Evolutionary conservation across 2,113 vertebrate species (phyloP).

Genomic region (Phocoena phocoena): DNA sequence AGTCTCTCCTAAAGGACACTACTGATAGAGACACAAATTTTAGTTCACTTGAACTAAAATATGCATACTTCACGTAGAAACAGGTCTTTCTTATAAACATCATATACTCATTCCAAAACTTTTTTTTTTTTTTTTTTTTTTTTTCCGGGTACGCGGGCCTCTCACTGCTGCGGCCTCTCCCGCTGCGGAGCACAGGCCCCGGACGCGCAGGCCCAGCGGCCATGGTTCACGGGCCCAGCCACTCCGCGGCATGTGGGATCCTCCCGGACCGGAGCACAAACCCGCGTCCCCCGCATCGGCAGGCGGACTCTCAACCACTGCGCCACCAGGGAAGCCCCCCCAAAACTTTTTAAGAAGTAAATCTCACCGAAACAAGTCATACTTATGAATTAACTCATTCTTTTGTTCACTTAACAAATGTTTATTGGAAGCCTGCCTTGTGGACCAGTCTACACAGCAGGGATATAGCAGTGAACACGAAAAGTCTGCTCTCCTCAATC

Average conservation of each 20-base stretch:
- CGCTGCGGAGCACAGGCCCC: too few species aligned
- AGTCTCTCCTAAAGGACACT: neutral
- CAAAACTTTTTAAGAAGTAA: neutral
- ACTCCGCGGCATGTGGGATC: too few species aligned
- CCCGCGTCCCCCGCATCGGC: too few species aligned
- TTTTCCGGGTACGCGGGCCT: too few species aligned
- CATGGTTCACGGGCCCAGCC: too few species aligned
- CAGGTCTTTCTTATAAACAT: neutral
- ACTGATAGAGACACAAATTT: neutral
- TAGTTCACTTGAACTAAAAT: neutral
- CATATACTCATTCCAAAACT: neutral
- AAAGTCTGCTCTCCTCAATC: neutral
- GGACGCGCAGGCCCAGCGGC: too few species aligned
- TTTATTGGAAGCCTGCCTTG: neutral
- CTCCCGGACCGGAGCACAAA: too few species aligned
- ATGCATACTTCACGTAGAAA: neutral
- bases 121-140: too few species aligned
- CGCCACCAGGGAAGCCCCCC: neutral
- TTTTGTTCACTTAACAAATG: neutral
- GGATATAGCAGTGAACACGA: neutral
- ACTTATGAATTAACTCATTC: constrained; percentile 8
- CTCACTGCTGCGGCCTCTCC: too few species aligned
- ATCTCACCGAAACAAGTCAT: neutral
- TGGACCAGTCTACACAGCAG: neutral
- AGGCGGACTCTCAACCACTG: too few species aligned